Conservation (phyloP, 2,888 invertebrate genomes). For the Fragum whitleyi region DNA sequence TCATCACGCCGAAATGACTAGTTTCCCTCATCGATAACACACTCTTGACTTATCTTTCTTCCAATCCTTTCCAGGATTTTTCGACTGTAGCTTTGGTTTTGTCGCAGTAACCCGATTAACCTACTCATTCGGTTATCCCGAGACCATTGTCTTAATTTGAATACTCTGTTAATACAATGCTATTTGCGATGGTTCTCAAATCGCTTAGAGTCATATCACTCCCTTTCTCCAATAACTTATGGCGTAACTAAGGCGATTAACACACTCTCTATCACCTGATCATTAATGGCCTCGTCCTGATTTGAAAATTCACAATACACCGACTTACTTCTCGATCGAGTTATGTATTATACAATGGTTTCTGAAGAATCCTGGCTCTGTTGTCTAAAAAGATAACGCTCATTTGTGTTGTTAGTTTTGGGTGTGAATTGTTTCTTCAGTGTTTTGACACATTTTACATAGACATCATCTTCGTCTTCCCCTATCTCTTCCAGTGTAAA, state of each 20-base stretch:
- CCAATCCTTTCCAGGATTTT: neutral
- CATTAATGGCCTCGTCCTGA: neutral
- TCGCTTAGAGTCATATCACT: neutral
- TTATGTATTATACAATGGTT: conserved; percentile 51
- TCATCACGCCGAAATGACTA: conserved; percentile 20
- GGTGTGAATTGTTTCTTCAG: conserved; percentile 36
- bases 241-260: neutral
- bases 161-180: neutral
- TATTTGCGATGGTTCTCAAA: neutral
- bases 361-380: conserved; percentile 40
- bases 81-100: neutral
- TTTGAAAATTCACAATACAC: neutral
- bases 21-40: neutral
- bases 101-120: neutral
- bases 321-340: conserved; percentile 13
- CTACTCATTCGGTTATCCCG: conserved; percentile 26
- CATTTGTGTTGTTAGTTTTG: conserved; percentile 35
- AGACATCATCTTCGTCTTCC: conserved; percentile 25
- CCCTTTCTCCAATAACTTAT: neutral
- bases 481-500: conserved; percentile 5
- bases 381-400: conserved; percentile 33
- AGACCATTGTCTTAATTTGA: neutral
- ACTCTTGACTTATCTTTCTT: too few relatives aligned
- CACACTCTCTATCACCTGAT: neutral
- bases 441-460: conserved; percentile 7